Percentiles rank a stretch among this genome's conserved stretches.
phyloP scores from a whole-genome alignment of 2,113 vertebrate species.

The Hydrolagus affinis region DNA sequence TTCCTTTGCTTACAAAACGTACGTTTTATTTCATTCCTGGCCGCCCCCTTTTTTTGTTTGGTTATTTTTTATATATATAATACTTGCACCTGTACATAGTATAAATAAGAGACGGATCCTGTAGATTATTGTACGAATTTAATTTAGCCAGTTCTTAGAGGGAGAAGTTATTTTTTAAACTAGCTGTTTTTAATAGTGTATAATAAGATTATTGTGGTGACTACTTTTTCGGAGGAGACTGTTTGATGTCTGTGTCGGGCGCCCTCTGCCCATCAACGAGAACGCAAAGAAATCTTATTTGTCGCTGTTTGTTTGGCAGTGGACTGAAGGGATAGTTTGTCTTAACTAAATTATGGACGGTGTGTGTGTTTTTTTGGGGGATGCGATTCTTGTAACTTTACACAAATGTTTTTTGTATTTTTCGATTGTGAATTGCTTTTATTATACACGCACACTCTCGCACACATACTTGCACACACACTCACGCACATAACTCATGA shows the following conservation, averaged over 20 bases:
- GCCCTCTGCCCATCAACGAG: background rate
- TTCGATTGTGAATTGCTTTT: slow-evolving; percentile 25
- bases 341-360: slow-evolving; percentile 27
- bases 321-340: slow-evolving; percentile 17
- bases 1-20: background rate
- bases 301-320: background rate
- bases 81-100: no score
- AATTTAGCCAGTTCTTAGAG: slow-evolving; percentile 26
- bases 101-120: background rate
- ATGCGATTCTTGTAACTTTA: slow-evolving; percentile 26
- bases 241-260: no score
- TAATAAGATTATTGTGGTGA: background rate
- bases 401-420: slow-evolving; percentile 30
- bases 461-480: no score
- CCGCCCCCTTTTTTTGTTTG: no score
- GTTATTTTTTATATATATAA: no score
- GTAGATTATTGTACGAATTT: slow-evolving; percentile 24
- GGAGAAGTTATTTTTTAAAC: slow-evolving; percentile 16
- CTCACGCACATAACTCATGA: no score
- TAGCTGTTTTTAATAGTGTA: slow-evolving; percentile 26
- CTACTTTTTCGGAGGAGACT: no score
- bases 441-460: background rate
- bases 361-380: background rate
- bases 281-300: background rate
- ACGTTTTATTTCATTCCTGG: slow-evolving; percentile 17